Evolutionary conservation across 2,888 invertebrate genomes (phyloP), one percentile per base, ranked within the genome.

Genomic region (Andrena marginata): DNA sequence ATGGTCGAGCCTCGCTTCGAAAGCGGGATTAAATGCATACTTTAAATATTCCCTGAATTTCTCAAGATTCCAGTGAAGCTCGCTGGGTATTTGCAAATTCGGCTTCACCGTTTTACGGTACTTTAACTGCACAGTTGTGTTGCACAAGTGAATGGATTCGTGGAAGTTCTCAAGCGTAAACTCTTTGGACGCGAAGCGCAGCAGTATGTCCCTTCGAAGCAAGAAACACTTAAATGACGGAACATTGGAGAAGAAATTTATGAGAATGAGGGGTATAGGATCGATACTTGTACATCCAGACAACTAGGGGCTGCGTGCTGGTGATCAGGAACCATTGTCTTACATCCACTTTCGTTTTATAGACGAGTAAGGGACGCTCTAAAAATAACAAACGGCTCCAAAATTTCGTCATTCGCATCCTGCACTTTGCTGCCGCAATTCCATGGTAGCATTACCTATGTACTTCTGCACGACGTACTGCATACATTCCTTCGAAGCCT

Each of bases 251-350:
- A n/a, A 31, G n/a, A 7, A 1, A 23, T 54, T 56, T 6, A 26
- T 7, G 48, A 16, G 13, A 10, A 31, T 1, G 13, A 42, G 29
- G 2, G 49, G 33, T 51, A 69, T 64, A n/a, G n/a, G 59, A 62
- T 74, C 54, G 51, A 54, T 85, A 88, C 87, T 82, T 88, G 76
- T 86, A 88, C 82, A 88, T 88, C 87, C 87, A 88, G 26, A 88
- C 80, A 29, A 82, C 42, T 6, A 88, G 86, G 0, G 87, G 87
- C 48, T 88, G 87, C 56, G 88, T 88, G 35, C 78, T 86, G 3
- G 87, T 88, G 60, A 88, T 85, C 35, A 88, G 26, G 62, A 88
- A 88, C 87, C 87, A 88, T 35, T 88, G 87, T 23, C 87, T 82
- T n/a, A 88, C 77, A 13, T 88, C 87, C 31, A 88, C 77, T 63